Conservation (phyloP, 35 echinoderm and acorn worm species). For the Chiridota heheva region DNA sequence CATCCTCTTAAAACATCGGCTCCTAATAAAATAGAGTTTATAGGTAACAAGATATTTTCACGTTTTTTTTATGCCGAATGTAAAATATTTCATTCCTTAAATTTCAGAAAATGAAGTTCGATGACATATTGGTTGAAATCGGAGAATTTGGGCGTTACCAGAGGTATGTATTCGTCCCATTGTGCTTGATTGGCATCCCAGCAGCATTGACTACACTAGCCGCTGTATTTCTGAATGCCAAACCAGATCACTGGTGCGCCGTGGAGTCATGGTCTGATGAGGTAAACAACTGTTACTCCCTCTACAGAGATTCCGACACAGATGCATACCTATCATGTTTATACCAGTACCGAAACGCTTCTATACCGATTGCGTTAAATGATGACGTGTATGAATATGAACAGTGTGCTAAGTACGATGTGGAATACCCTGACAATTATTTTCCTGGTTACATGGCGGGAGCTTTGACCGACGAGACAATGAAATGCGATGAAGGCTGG, state of each 20-base stretch:
- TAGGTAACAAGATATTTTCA: too few relatives aligned
- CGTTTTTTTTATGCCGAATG: too few relatives aligned
- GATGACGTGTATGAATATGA: background rate
- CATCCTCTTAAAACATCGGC: too few relatives aligned
- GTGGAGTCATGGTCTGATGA: slow-evolving; percentile 33
- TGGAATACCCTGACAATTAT: background rate
- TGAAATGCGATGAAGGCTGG: slow-evolving; percentile 46
- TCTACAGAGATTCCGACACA: too few relatives aligned
- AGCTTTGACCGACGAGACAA: background rate
- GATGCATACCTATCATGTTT: slow-evolving; percentile 13
- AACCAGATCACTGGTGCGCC: slow-evolving; percentile 72
- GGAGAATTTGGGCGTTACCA: slow-evolving; percentile 88
- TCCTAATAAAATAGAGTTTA: too few relatives aligned
- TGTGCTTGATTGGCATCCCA: slow-evolving; percentile 63
- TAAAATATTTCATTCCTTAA: too few relatives aligned
- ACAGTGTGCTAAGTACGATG: slow-evolving; percentile 22
- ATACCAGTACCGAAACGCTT: slow-evolving; percentile 7
- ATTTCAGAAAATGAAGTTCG: slow-evolving; percentile 94
- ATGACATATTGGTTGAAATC: slow-evolving; percentile 66
- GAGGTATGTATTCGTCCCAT: slow-evolving; percentile 37
- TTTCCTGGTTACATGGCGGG: slow-evolving; percentile 11
- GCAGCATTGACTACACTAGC: slow-evolving; percentile 43
- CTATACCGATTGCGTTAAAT: slow-evolving; percentile 12
- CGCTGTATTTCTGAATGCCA: slow-evolving; percentile 57
- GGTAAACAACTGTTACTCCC: too few relatives aligned